phyloP scores from a whole-genome alignment of 35 echinoderm and acorn worm genomes.

The Eucidaris tribuloides region DNA sequence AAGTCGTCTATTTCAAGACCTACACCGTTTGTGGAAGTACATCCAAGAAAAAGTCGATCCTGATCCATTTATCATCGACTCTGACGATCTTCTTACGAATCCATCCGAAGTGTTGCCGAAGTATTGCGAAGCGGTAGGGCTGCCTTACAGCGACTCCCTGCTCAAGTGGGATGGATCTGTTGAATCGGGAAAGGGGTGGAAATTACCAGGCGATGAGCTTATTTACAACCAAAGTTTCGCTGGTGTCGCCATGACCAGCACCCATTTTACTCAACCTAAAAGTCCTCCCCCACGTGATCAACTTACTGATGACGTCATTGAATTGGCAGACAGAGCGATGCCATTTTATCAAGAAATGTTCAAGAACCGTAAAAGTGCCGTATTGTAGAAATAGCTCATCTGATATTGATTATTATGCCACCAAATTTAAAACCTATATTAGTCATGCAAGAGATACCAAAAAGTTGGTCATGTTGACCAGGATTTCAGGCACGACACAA shows the following conservation, averaged over 20 bases:
- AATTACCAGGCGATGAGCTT: not conserved
- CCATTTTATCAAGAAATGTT: not conserved
- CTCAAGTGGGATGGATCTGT: constrained; percentile 34
- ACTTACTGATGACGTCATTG: not conserved
- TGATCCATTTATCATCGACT: constrained; percentile 36
- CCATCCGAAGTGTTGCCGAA: constrained; percentile 24
- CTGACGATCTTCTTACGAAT: constrained; percentile 48
- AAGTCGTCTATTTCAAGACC: not conserved
- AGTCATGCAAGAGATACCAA: too few species aligned
- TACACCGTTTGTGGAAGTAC: constrained; percentile 32
- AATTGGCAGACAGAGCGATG: not conserved
- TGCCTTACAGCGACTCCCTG: constrained; percentile 31
- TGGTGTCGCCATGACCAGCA: not conserved
- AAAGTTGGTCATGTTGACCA: too few species aligned
- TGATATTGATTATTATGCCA: too few species aligned
- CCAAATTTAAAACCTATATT: too few species aligned
- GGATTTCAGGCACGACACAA: too few species aligned
- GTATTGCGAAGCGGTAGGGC: constrained; percentile 17
- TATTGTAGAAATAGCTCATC: too few species aligned
- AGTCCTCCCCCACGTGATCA: not conserved
- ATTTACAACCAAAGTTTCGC: not conserved
- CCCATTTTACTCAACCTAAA: not conserved
- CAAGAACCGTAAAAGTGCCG: too few species aligned
- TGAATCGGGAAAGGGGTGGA: not conserved
- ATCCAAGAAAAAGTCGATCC: constrained; percentile 9